Percentiles rank a stretch among this genome's conserved stretches.
These are phyloP conservation scores for Bradypodion ventrale DNA, from an alignment of 2,797 vertebrate genomes.

Conservation along the genomic window DNA sequence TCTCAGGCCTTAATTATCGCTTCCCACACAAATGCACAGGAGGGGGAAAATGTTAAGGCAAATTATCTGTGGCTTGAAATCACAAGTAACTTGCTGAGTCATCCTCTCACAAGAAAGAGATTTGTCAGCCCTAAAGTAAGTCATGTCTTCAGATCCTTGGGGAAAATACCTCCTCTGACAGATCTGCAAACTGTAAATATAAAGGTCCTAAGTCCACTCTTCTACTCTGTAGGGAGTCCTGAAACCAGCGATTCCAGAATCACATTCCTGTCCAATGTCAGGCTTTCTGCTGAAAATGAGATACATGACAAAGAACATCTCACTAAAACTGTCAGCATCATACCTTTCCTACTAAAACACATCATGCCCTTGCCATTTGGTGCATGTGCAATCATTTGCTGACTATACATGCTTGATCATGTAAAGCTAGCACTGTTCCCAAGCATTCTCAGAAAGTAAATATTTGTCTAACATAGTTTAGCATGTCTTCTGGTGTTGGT, in stretches of 20 bases:
- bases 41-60: slow-evolving; percentile 34
- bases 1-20: slow-evolving; percentile 48
- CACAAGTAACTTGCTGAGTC: slow-evolving; percentile 19
- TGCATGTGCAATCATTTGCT: not conserved
- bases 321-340: not conserved
- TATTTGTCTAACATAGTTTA: not conserved
- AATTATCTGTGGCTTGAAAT: slow-evolving; percentile 30
- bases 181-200: slow-evolving; percentile 21
- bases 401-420: not conserved
- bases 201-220: slow-evolving; percentile 4
- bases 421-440: not conserved
- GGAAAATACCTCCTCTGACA: slow-evolving; percentile 1
- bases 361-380: not conserved
- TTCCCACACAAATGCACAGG: slow-evolving; percentile 41
- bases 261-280: not conserved
- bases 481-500: not conserved
- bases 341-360: not conserved
- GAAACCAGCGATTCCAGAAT: not conserved
- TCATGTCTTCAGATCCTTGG: not conserved
- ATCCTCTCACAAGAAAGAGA: not conserved
- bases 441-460: not conserved
- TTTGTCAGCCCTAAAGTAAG: slow-evolving; percentile 26
- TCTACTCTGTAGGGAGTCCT: not conserved
- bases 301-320: not conserved
- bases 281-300: not conserved